Conservation (phyloP, 2,888 invertebrate species). For the Hydroisotoma schaefferi region DNA sequence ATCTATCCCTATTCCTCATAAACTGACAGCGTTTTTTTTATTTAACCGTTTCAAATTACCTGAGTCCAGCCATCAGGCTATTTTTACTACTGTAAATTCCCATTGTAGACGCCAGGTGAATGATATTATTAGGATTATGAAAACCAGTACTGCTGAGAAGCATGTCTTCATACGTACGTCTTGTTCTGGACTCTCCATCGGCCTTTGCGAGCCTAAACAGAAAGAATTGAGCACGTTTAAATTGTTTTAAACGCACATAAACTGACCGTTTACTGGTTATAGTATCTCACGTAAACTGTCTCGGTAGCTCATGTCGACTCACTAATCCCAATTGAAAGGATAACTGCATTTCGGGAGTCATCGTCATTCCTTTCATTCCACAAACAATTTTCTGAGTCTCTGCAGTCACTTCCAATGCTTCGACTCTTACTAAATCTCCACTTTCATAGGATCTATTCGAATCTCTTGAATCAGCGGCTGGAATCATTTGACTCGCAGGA, state of each 20-base stretch:
- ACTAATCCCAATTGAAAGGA: slow-evolving; percentile 77
- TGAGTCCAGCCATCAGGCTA: slow-evolving; percentile 66
- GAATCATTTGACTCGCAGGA: slow-evolving; percentile 33
- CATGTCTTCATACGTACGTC: slow-evolving; percentile 73
- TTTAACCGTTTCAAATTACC: slow-evolving; percentile 54
- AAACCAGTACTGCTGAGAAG: slow-evolving; percentile 79
- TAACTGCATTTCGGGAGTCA: slow-evolving; percentile 66
- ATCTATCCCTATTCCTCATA: too few species aligned
- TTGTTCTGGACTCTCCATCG: slow-evolving; percentile 54
- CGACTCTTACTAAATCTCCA: slow-evolving; percentile 83
- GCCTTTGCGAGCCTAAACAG: slow-evolving; percentile 24
- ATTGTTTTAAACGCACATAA: not conserved
- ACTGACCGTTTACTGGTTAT: not conserved
- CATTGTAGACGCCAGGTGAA: slow-evolving; percentile 72
- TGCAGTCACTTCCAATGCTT: slow-evolving; percentile 75
- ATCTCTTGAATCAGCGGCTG: slow-evolving; percentile 35
- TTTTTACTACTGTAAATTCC: slow-evolving; percentile 67
- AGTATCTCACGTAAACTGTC: slow-evolving; percentile 51
- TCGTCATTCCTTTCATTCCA: slow-evolving; percentile 76
- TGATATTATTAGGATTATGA: slow-evolving; percentile 84
- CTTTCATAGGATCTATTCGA: slow-evolving; percentile 64
- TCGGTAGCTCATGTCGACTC: slow-evolving; percentile 54
- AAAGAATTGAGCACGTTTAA: not conserved
- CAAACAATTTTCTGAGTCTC: slow-evolving; percentile 83
- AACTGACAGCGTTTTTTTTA: not conserved